Base-by-base conservation (phyloP, 1,140 invertebrate genomes). In the Bathynomus jamesi region DNA sequence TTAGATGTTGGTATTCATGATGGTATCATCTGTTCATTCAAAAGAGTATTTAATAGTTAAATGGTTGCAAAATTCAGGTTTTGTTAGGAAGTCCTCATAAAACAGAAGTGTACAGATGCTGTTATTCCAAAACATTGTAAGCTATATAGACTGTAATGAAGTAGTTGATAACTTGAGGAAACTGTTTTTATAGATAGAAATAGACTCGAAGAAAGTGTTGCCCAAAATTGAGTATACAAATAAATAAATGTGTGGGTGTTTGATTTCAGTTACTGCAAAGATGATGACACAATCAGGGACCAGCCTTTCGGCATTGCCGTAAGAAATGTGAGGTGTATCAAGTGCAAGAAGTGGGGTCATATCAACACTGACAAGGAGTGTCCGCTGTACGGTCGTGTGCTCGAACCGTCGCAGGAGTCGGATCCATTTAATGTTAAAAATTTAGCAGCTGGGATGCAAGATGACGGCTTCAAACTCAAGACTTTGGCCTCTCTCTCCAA, bases 321-420 rank as follows among this genome's bases (percentile, higher is more conserved):
- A 0, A 84, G 96, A 40, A 99, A 99, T 86, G 96, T 99, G 0
- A 86, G 96, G 21, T 99, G 98, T 81, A 94, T 99, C 31, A 98
- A 99, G 82, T 99, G 98, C 82, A 92, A 97, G 79, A 97, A 98
- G 81, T 99, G 97, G 96, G 98, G 98, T 5, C 98, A 99, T 80
- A 95, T 99, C 60, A 99, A 99, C 81, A 99, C 98, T 81, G 96
- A 94, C 80, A 92, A 91, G 82, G 95, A 96, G 83, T 99, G 96
- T 84, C 92, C 92, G 31, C 86, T 98, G 82, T 98, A 94, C 78
- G 92, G 91, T 80, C 86, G 94, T 78, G 90, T 74, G 29, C 46
- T 77, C 17, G 75, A 78, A 67, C 67, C 91, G 3, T 89, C 91
- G 85, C 83, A 79, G 53, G 83, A 29, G 83, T 84, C 77, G 82